These are phyloP conservation scores for Mythimna pallens DNA, from an alignment of 2,888 invertebrate genomes.

Conservation along the genomic window DNA sequence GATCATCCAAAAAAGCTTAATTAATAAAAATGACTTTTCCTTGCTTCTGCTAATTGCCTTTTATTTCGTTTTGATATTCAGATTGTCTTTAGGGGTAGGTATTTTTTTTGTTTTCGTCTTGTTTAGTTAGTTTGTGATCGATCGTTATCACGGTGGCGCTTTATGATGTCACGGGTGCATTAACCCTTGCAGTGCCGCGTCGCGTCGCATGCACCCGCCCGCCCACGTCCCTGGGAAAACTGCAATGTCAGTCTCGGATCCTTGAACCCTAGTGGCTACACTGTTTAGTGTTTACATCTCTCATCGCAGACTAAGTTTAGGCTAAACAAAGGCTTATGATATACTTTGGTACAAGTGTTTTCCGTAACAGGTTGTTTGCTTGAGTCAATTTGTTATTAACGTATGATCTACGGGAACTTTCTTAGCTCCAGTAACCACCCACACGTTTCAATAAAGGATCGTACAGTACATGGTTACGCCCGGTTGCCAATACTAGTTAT, in stretches of 20 bases:
- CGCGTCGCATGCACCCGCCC: slow-evolving; percentile 72
- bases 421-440: slow-evolving; percentile 52
- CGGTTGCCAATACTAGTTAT: slow-evolving; percentile 76
- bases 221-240: slow-evolving; percentile 74
- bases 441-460: slow-evolving; percentile 62
- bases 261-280: slow-evolving; percentile 72
- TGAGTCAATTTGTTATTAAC: slow-evolving; percentile 28
- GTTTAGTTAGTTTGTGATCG: slow-evolving; percentile 47
- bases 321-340: slow-evolving; percentile 1
- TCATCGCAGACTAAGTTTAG: slow-evolving; percentile 15
- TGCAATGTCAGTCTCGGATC: slow-evolving; percentile 75
- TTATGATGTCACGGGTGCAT: slow-evolving; percentile 83
- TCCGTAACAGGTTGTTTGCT: slow-evolving; percentile 18
- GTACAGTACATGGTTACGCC: slow-evolving; percentile 64
- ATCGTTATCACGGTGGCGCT: slow-evolving; percentile 70
- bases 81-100: neutral
- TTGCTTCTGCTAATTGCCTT: neutral
- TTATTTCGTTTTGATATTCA: neutral
- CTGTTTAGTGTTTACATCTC: slow-evolving; percentile 34
- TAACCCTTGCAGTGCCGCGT: slow-evolving; percentile 77
- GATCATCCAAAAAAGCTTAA: neutral
- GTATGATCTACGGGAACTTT: slow-evolving; percentile 43
- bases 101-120: slow-evolving; percentile 1
- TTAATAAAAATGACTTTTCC: neutral
- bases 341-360: neutral